Base-by-base conservation (phyloP, 2,113 vertebrate species). In the Acanthochromis polyacanthus region DNA sequence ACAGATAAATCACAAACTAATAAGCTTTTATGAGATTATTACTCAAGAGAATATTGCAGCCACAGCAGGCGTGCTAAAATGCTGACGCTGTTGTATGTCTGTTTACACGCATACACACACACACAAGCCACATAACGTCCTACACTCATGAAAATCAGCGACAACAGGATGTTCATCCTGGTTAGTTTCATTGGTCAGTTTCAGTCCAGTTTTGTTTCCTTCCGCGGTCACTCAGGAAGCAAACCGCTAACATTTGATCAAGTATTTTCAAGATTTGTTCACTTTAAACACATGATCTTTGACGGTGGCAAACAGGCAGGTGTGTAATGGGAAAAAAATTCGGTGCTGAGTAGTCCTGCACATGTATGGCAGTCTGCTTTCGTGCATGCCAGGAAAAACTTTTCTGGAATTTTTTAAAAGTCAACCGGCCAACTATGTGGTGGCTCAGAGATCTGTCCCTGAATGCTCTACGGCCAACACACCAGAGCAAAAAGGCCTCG, bases 131-230 rank as follows among this genome's bases (percentile, higher is more conserved):
- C 48, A 51, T 9, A 51, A 70, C 3, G 22, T 51, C 66, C 6
- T 38, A 0, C 6, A 5, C 32, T 71, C 45, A 46, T 62, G 61
- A 59, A 75, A 75, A 51, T 63, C 67, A 61, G 17, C 69, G 82
- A 78, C 71, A 80, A 67, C 79, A 81, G 79, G 76, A 86, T 53
- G 69, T 73, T 73, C 71, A 28, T 40, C 68, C n/a, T n/a, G n/a
- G n/a, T n/a, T n/a, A n/a, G n/a, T n/a, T 79, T 83, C 84, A 88
- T 86, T 85, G 60, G 72, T 66, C 57, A 77, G 70, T 87, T 85
- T 82, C 87, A 77, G 81, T 58, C 75, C 48, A 69, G 50, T 61
- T 32, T 53, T 19, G 57, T 71, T 85, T 77, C 75, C 75, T 66
- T 22, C 50, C 19, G 23, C 4, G 63, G 58, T 56, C 23, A 12